Evolutionary conservation across 1,140 invertebrate species (phyloP), one percentile per base, ranked within the genome.

Genomic region (Batillaria attramentaria): DNA sequence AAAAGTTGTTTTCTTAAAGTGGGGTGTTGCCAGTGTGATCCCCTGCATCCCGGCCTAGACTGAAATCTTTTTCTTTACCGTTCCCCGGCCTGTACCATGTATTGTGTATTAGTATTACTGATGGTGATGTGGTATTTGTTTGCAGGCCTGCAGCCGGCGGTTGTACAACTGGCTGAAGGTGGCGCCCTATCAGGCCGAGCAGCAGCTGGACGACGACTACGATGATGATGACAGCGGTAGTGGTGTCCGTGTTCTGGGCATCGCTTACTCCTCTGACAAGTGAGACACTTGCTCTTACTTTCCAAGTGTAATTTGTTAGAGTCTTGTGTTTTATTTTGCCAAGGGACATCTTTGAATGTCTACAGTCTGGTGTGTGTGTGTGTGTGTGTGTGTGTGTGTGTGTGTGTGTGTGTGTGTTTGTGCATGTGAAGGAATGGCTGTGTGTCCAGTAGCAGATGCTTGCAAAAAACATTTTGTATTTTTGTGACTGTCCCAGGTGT

Each of bases 141-240:
- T 79, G 81, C 94, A 94, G 91, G 93, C 94, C 2, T 96, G 96
- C 89, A 94, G 94, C 81, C 92, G 95, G 20, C 96, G 96, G 87
- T 92, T 99, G 70, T 96, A 96, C 86, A 96, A 97, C 87, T 98
- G 96, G 95, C 91, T 99, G 4, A 97, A 98, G 91, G 93, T 97
- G 43, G 96, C 96, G 0, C 97, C 97, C 0, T 98, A 96, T 84
- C 93, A 93, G 75, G 93, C 94, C 0, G 94, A 95, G 74, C 94
- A 95, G 81, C 94, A 94, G 0, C 86, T 92, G 5, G 96, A 97
- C 79, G 96, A 98, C 72, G 96, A 97, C 77, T 96, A 98, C 75
- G 85, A 88, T 77, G 95, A 96, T 31, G 77, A 81, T 33, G 95
- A 97, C 80, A 95, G 95, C 0, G 92, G 93, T 8, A 95, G 95